Percentiles rank a stretch among this genome's conserved stretches.
phyloP scores from a whole-genome alignment of 2,113 vertebrate genomes.

The Hippotragus niger region DNA sequence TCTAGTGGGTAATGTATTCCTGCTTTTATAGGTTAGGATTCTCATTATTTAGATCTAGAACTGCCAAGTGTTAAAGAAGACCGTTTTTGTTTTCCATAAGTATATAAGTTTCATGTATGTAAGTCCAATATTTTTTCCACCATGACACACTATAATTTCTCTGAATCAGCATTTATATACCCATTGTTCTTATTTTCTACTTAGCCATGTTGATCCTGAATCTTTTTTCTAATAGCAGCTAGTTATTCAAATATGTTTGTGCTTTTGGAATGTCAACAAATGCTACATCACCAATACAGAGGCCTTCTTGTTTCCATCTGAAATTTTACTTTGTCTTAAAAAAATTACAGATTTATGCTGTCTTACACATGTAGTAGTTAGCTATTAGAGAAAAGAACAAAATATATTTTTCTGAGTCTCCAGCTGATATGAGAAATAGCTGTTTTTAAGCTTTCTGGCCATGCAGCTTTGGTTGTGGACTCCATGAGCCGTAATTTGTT shows the following conservation, averaged over 20 bases:
- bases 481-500: background rate
- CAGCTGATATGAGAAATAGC: background rate
- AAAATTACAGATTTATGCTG: background rate
- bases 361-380: background rate
- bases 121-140: background rate
- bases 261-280: slow-evolving; percentile 43
- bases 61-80: background rate
- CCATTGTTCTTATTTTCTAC: slow-evolving; percentile 17
- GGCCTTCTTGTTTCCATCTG: slow-evolving; percentile 32
- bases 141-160: background rate
- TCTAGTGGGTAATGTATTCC: background rate
- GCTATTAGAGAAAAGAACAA: background rate
- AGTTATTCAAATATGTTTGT: background rate
- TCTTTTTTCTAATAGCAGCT: slow-evolving; percentile 22
- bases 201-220: background rate
- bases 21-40: background rate
- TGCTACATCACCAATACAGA: slow-evolving; percentile 30
- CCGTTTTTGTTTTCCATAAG: background rate
- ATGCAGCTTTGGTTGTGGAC: background rate
- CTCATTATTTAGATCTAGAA: background rate
- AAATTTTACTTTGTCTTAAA: slow-evolving; percentile 44
- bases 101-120: background rate
- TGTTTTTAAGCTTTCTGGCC: slow-evolving; percentile 14
- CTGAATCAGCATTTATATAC: background rate
- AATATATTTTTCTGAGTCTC: background rate